Conservation (phyloP, 1,140 invertebrate species). For the Delia radicum region DNA sequence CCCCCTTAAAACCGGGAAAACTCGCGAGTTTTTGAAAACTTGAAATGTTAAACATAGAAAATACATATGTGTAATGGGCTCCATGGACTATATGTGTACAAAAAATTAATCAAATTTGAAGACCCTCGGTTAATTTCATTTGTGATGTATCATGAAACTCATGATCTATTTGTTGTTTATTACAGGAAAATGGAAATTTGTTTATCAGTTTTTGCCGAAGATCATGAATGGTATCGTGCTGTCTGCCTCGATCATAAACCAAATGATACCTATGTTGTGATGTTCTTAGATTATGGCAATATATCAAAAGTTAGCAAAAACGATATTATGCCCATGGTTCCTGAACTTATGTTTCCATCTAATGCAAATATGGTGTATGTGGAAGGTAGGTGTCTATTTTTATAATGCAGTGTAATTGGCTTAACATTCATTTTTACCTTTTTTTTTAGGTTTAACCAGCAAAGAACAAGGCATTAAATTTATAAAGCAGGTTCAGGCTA, state of each 20-base stretch:
- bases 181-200: slow-evolving; percentile 18
- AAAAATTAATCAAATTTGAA: too few relatives aligned
- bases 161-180: not conserved
- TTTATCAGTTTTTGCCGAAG: slow-evolving; percentile 15
- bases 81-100: too few relatives aligned
- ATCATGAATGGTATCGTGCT: slow-evolving; percentile 26
- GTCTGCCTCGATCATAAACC: not conserved
- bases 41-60: too few relatives aligned
- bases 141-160: too few relatives aligned
- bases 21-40: too few relatives aligned
- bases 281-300: slow-evolving; percentile 27
- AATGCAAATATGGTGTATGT: slow-evolving; percentile 17
- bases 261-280: not conserved
- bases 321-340: not conserved
- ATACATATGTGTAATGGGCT: too few relatives aligned
- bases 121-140: too few relatives aligned
- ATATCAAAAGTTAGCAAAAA: not conserved
- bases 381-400: slow-evolving; percentile 2
- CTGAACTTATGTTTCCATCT: slow-evolving; percentile 13
- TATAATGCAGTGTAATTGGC: not conserved
- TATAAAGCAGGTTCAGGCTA: not conserved
- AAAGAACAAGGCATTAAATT: not conserved
- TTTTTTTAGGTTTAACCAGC: not conserved
- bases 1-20: too few relatives aligned
- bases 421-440: not conserved